These are phyloP conservation scores for Cyphomyrus plagiostoma DNA, from an alignment of 2,113 vertebrate species.

Conservation along the genomic window DNA sequence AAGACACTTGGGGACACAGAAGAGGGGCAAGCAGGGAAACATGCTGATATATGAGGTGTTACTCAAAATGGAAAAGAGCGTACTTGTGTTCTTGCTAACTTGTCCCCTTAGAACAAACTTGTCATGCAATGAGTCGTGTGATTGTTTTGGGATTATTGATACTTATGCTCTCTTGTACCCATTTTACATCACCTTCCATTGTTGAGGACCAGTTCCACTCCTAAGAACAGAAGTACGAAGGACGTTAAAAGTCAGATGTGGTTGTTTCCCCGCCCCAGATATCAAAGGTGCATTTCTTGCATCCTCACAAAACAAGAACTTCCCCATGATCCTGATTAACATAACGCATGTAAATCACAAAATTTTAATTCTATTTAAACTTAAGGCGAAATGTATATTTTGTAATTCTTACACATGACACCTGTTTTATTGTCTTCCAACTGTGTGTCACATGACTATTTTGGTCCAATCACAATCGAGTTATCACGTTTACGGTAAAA, in stretches of 20 bases:
- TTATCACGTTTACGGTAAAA: neutral
- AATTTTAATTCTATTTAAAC: neutral
- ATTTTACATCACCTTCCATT: neutral
- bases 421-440: neutral
- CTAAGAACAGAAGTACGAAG: neutral
- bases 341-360: neutral
- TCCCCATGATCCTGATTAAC: neutral
- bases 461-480: too few relatives aligned
- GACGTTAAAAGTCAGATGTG: neutral
- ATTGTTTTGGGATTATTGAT: neutral
- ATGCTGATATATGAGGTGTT: neutral
- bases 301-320: neutral
- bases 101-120: neutral
- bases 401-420: neutral
- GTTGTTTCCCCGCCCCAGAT: neutral
- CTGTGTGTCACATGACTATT: neutral
- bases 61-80: neutral
- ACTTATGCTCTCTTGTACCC: neutral
- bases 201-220: neutral
- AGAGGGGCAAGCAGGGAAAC: neutral
- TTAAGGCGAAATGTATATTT: neutral
- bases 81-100: neutral
- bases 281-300: neutral
- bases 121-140: neutral
- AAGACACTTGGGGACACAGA: neutral